phyloP scores from a whole-genome alignment of 2,888 invertebrate species.

The Drosophila macrospina region DNA sequence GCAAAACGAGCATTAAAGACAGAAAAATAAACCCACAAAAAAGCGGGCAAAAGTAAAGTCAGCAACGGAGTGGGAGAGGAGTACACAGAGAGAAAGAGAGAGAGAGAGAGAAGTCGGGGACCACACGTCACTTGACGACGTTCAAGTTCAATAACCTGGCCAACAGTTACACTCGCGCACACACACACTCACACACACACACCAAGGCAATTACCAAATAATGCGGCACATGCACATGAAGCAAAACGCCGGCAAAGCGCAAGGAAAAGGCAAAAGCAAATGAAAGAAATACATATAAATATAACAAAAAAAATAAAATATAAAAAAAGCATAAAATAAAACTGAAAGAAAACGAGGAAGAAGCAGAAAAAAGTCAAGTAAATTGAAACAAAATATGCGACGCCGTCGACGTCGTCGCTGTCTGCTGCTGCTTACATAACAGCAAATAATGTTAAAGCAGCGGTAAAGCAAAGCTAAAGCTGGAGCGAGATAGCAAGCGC shows the following conservation, averaged over 20 bases:
- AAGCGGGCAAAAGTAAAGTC: constrained; percentile 32
- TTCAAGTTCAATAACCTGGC: constrained; percentile 81
- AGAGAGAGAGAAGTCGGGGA: constrained; percentile 14
- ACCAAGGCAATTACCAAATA: constrained; percentile 75
- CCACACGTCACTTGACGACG: constrained; percentile 77
- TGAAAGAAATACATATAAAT: too few species aligned
- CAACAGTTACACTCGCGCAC: constrained; percentile 66
- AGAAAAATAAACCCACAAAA: constrained; percentile 48
- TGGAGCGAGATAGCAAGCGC: constrained; percentile 13
- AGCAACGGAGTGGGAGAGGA: constrained; percentile 7
- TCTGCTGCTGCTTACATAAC: constrained; percentile 72
- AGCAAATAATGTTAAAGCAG: constrained; percentile 79
- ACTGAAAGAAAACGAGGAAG: constrained; percentile 30
- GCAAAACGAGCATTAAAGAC: constrained; percentile 63
- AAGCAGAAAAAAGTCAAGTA: constrained; percentile 45
- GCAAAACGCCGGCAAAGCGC: constrained; percentile 68
- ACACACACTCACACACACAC: constrained; percentile 38
- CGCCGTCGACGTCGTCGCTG: constrained; percentile 8
- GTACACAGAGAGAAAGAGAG: too few species aligned
- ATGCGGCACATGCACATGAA: constrained; percentile 77
- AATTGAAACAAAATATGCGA: constrained; percentile 78
- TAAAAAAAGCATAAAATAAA: constrained; percentile 14
- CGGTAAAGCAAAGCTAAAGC: constrained; percentile 68
- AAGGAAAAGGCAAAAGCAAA: constrained; percentile 40
- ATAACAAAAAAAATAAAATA: constrained; percentile 29